Conservation (phyloP, 2,113 vertebrate species). For the Montifringilla adamsi region DNA sequence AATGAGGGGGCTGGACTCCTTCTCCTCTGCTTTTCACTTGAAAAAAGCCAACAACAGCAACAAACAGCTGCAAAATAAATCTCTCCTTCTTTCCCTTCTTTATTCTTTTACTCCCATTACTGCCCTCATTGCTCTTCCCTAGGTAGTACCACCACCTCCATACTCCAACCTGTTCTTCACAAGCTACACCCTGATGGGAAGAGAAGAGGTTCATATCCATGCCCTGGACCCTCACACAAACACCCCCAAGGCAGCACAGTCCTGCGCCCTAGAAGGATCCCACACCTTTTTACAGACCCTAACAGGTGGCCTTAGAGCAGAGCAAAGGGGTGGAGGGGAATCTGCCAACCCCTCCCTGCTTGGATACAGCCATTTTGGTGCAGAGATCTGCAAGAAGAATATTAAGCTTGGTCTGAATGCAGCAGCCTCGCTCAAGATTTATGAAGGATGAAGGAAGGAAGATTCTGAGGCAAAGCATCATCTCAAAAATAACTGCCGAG, state of each 20-base stretch:
- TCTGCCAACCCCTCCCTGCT: background rate
- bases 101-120: background rate
- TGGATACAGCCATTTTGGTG: slow-evolving; percentile 56
- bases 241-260: background rate
- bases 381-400: slow-evolving; percentile 70
- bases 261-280: background rate
- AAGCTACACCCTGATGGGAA: background rate
- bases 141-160: background rate
- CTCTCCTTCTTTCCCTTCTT: background rate
- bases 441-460: slow-evolving; percentile 71
- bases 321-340: background rate
- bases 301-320: background rate
- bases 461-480: slow-evolving; percentile 65
- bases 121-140: background rate
- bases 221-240: background rate
- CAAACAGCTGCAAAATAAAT: background rate
- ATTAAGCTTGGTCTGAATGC: slow-evolving; percentile 69
- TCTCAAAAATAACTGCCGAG: slow-evolving; percentile 67
- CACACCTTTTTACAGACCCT: background rate
- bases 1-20: slow-evolving; percentile 6
- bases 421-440: slow-evolving; percentile 66
- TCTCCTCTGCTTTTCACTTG: background rate
- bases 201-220: background rate
- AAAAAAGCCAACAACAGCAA: slow-evolving; percentile 1
- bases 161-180: background rate